Evolutionary conservation across 2,797 vertebrate species (phyloP).

Genomic region (Coranthus polyacanthus): DNA sequence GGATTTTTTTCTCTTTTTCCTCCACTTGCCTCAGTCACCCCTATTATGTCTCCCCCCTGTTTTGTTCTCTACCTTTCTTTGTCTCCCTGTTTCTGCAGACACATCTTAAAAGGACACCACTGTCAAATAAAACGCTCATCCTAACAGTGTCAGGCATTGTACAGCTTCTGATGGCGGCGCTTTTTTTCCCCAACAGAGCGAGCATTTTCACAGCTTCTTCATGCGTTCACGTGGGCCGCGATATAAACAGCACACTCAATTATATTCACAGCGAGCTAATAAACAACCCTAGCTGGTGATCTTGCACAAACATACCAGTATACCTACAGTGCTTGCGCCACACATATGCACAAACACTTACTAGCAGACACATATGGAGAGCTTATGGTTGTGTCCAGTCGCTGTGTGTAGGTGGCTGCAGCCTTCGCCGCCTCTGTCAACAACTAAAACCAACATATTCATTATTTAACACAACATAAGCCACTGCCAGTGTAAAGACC

Average conservation of each 20-base stretch:
- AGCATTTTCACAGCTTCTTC: slow-evolving; percentile 65
- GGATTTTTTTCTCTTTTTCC: slow-evolving; percentile 13
- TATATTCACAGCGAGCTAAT: slow-evolving; percentile 58
- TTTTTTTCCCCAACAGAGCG: slow-evolving; percentile 20
- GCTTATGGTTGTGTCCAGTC: slow-evolving; percentile 3
- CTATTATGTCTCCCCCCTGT: background rate
- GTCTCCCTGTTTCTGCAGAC: slow-evolving; percentile 6
- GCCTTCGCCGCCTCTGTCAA: slow-evolving; percentile 12
- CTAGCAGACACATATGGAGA: slow-evolving; percentile 5
- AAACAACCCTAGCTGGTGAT: slow-evolving; percentile 40
- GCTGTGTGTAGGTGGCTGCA: slow-evolving; percentile 8
- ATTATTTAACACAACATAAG: background rate
- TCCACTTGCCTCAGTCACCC: background rate
- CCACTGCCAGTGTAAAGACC: no score
- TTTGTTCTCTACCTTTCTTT: background rate
- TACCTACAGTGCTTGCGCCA: background rate
- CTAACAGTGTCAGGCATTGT: slow-evolving; percentile 30
- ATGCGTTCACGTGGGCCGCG: slow-evolving; percentile 59
- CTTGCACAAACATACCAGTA: slow-evolving; percentile 27
- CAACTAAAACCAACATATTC: background rate
- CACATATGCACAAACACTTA: background rate
- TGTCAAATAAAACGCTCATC: slow-evolving; percentile 24
- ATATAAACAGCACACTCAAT: slow-evolving; percentile 70
- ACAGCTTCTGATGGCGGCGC: slow-evolving; percentile 43
- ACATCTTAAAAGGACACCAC: slow-evolving; percentile 14